phyloP scores from a whole-genome alignment of 2,113 vertebrate species.

The rat (Rattus norvegicus) region DNA sequence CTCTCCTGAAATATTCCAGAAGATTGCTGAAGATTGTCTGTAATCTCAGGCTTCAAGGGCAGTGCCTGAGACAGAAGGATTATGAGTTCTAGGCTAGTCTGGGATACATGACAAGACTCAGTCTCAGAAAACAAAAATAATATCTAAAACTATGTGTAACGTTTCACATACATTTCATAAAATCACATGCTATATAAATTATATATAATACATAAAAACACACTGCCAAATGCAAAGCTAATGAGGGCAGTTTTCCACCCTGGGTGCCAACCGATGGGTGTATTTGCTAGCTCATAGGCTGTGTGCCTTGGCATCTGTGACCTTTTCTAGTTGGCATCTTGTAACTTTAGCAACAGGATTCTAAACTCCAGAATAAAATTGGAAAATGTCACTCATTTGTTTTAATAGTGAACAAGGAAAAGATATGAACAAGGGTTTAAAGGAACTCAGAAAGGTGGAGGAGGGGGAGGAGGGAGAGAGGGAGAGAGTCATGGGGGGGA shows the following conservation, averaged over 20 bases:
- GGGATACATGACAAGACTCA: not conserved
- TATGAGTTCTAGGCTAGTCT: not conserved
- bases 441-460: not conserved
- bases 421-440: not conserved
- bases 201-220: conserved; percentile 13
- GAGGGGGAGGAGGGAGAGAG: not conserved
- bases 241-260: not conserved
- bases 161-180: conserved; percentile 37
- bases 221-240: conserved; percentile 9
- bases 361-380: not conserved
- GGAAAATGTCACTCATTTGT: not conserved
- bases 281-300: not conserved
- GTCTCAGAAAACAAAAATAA: not conserved
- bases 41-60: not conserved
- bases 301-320: not conserved
- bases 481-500: not conserved
- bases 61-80: not conserved
- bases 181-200: not conserved
- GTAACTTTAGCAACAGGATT: not conserved
- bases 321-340: not conserved
- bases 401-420: not conserved
- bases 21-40: not conserved
- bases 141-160: not conserved
- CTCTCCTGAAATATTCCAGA: not conserved
- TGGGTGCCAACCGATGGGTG: not conserved